Evolutionary conservation across 2,888 invertebrate species (phyloP).

Genomic region (Harpalus rufipes): DNA sequence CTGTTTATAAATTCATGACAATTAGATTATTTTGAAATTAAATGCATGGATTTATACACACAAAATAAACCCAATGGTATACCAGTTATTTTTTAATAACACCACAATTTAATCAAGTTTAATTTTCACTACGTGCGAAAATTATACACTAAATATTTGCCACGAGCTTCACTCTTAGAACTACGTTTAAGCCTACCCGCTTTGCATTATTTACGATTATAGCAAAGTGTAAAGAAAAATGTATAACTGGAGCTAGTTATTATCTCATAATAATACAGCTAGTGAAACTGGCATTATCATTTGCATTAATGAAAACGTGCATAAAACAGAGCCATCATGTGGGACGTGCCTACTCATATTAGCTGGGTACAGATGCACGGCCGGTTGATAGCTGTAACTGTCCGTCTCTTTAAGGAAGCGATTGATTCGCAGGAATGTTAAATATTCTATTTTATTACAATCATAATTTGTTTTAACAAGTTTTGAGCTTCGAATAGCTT

Average conservation of each 20-base stretch:
- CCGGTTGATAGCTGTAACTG: neutral
- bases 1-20: too few species aligned
- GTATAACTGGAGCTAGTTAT: neutral
- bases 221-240: conserved; percentile 19
- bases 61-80: too few species aligned
- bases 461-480: conserved; percentile 40
- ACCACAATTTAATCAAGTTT: too few species aligned
- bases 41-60: too few species aligned
- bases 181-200: neutral
- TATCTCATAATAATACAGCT: conserved; percentile 15
- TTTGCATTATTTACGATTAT: conserved; percentile 5
- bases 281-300: conserved; percentile 27
- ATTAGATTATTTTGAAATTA: too few species aligned
- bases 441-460: conserved; percentile 24
- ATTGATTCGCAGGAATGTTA: conserved; percentile 11
- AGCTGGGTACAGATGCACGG: neutral
- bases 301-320: conserved; percentile 37
- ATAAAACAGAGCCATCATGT: conserved; percentile 23
- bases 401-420: conserved; percentile 8
- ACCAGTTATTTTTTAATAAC: too few species aligned
- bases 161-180: too few species aligned
- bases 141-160: too few species aligned
- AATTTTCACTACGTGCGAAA: too few species aligned
- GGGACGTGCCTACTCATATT: conserved; percentile 29
- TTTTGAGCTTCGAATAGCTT: neutral